Conservation (phyloP, 2,113 vertebrate species). For the Agapornis roseicollis region DNA sequence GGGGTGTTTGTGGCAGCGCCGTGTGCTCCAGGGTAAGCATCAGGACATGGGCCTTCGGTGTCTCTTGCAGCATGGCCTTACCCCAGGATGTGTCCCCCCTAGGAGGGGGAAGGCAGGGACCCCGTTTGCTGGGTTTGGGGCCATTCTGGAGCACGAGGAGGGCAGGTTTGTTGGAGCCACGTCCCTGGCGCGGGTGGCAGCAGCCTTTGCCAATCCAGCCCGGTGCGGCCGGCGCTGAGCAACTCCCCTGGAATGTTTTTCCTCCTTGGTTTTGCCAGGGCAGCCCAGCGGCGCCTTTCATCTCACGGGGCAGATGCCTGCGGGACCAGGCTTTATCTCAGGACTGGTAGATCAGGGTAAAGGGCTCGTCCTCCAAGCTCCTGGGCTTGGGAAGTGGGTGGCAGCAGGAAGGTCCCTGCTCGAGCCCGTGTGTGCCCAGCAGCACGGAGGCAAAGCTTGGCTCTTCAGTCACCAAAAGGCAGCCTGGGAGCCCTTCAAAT, state of each 20-base stretch:
- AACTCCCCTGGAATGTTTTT: slow-evolving; percentile 8
- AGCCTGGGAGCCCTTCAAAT: neutral
- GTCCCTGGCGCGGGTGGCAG: rapidly evolving
- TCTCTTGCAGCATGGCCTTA: neutral
- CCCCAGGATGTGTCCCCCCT: neutral
- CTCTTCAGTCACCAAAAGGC: neutral
- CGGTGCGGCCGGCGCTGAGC: neutral
- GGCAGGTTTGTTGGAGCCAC: neutral
- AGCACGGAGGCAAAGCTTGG: rapidly evolving
- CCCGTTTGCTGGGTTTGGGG: neutral
- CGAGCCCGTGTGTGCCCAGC: neutral
- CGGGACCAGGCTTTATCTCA: neutral
- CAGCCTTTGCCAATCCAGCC: neutral
- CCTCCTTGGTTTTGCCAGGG: neutral
- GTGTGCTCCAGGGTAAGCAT: rapidly evolving
- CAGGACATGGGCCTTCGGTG: neutral
- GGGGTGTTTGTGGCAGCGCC: rapidly evolving
- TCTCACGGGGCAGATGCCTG: neutral
- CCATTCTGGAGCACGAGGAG: neutral
- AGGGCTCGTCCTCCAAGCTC: neutral
- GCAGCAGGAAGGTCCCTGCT: neutral
- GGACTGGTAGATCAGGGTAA: slow-evolving; percentile 38
- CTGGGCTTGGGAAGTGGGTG: neutral
- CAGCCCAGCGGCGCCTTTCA: slow-evolving; percentile 18
- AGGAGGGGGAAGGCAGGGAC: neutral